phyloP scores from a whole-genome alignment of 2,113 vertebrate species.

The Echinops telfairi region DNA sequence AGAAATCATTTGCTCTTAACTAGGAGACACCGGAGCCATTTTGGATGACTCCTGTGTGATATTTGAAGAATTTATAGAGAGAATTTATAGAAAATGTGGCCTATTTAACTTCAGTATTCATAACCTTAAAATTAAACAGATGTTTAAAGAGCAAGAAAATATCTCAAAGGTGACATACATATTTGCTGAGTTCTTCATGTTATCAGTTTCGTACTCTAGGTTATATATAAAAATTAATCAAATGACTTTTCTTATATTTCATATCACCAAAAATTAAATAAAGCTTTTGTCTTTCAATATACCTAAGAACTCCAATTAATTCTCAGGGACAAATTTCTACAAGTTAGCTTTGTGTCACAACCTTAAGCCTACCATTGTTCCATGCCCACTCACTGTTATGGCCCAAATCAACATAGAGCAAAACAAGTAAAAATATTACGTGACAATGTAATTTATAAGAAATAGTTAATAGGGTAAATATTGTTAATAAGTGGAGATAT shows the following conservation, averaged over 20 bases:
- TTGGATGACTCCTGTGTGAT: too few species aligned
- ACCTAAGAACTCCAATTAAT: conserved; percentile 7
- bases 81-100: too few species aligned
- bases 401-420: background rate
- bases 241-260: background rate
- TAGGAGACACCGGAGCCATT: too few species aligned
- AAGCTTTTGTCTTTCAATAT: background rate
- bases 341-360: background rate
- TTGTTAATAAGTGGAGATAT: background rate
- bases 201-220: too few species aligned
- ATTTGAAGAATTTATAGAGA: too few species aligned
- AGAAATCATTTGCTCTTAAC: too few species aligned
- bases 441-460: background rate
- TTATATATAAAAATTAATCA: background rate
- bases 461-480: background rate
- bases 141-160: too few species aligned
- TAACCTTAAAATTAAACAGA: too few species aligned
- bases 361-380: background rate
- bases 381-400: background rate
- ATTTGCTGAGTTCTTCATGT: too few species aligned
- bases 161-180: too few species aligned
- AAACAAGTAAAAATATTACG: background rate
- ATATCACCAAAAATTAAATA: conserved; percentile 8
- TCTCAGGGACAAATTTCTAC: background rate
- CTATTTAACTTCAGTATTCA: too few species aligned